Conservation (phyloP, 2,888 invertebrate species). For the Nomada fabriciana region DNA sequence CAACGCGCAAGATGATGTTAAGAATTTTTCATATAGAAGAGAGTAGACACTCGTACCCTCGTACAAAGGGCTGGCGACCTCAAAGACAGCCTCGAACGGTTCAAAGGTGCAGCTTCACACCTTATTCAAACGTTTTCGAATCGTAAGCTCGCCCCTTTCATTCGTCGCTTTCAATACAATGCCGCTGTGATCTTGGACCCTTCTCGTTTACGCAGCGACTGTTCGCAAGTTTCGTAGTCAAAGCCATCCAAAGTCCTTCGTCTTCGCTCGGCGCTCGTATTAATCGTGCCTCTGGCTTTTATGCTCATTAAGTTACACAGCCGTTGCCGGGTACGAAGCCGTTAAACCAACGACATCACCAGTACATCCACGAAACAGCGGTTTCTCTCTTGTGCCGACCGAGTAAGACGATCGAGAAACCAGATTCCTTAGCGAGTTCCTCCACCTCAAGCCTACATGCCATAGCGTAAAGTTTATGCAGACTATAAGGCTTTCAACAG, state of each 20-base stretch:
- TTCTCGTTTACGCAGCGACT: constrained; percentile 4
- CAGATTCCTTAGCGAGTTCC: constrained; percentile 65
- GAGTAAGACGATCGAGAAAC: constrained; percentile 74
- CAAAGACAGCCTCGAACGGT: constrained; percentile 13
- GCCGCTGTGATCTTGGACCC: background rate
- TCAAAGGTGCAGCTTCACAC: constrained; percentile 5
- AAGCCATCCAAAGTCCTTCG: constrained; percentile 30
- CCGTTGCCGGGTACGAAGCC: constrained; percentile 64
- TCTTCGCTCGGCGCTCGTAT: constrained; percentile 48
- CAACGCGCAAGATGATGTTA: constrained; percentile 23
- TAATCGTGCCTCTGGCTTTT: constrained; percentile 72
- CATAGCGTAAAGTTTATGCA: constrained; percentile 72
- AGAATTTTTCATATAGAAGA: constrained; percentile 15
- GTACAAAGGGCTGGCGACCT: constrained; percentile 30
- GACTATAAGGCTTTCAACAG: constrained; percentile 62
- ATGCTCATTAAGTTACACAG: constrained; percentile 75
- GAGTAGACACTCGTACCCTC: constrained; percentile 1
- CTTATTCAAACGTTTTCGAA: constrained; percentile 17
- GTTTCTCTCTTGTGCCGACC: constrained; percentile 61
- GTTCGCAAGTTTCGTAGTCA: constrained; percentile 26
- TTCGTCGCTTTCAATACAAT: constrained; percentile 19
- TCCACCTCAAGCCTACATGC: constrained; percentile 71
- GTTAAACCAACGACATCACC: constrained; percentile 70
- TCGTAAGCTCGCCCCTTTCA: background rate
- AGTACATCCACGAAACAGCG: constrained; percentile 65